Percentiles rank a stretch among this genome's conserved stretches.
phyloP scores from a whole-genome alignment of 2,888 invertebrate species.

The Sicus ferrugineus region DNA sequence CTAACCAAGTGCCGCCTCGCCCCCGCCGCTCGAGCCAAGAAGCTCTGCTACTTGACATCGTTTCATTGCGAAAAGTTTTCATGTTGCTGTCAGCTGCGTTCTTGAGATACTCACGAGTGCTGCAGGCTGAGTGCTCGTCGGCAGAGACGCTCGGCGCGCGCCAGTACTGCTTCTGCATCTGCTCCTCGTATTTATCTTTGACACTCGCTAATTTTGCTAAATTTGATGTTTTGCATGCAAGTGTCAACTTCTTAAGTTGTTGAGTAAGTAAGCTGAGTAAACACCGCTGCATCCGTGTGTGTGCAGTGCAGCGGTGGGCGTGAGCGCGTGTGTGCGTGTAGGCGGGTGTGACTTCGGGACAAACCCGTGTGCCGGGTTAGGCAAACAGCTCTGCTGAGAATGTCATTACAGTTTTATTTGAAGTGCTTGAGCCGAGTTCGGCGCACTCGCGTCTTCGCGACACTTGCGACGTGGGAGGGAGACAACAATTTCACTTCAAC shows the following conservation, averaged over 20 bases:
- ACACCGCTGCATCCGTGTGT: not conserved
- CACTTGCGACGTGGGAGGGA: not conserved
- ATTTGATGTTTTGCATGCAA: conserved; percentile 36
- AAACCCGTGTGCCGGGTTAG: conserved; percentile 4
- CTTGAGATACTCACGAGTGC: conserved; percentile 18
- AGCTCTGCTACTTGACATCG: conserved; percentile 23
- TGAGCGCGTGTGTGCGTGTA: not conserved
- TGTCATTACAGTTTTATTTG: conserved; percentile 25
- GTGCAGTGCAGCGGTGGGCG: too few relatives aligned
- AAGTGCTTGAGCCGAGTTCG: conserved; percentile 10
- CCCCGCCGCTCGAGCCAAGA: not conserved
- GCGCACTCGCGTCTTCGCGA: not conserved
- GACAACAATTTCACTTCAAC: not conserved
- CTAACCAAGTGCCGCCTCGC: not conserved
- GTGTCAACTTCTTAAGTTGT: conserved; percentile 42
- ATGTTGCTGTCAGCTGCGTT: conserved; percentile 19
- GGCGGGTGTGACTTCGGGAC: not conserved
- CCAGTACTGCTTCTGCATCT: not conserved
- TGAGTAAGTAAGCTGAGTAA: conserved; percentile 37
- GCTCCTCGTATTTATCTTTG: conserved; percentile 44
- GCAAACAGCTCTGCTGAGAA: conserved; percentile 21
- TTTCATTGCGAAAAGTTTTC: conserved; percentile 19
- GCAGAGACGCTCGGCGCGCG: not conserved
- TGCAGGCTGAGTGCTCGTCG: not conserved
- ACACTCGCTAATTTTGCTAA: conserved; percentile 46